A percentile compares a stretch with the other conserved stretches of the same genome.
Conservation (phyloP, 2,797 vertebrate genomes). For the Eulemur coronatus region DNA sequence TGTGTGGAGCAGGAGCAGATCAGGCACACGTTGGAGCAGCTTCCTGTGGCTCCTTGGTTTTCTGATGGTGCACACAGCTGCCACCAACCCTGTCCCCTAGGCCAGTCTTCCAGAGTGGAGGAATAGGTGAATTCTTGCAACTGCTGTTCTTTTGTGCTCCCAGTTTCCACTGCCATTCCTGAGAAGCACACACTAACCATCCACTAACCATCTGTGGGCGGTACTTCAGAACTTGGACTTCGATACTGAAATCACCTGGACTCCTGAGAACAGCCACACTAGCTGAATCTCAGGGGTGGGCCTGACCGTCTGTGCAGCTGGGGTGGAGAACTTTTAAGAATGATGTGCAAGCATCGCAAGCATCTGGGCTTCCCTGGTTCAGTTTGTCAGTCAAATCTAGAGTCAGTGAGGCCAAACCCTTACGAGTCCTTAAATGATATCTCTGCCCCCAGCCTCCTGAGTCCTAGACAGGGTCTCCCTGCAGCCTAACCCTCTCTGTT, state of each 20-base stretch:
- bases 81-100: neutral
- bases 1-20: neutral
- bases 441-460: neutral
- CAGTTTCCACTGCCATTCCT: neutral
- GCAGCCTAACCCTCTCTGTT: neutral
- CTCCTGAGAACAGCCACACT: neutral
- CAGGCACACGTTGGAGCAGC: too few species aligned
- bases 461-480: neutral
- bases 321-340: neutral
- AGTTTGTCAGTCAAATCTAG: neutral
- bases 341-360: neutral
- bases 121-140: neutral
- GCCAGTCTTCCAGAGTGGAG: neutral
- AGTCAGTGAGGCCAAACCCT: neutral
- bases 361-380: neutral
- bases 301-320: neutral
- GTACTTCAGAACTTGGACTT: neutral
- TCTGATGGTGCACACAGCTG: neutral
- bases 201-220: neutral
- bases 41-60: neutral
- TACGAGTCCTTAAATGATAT: neutral
- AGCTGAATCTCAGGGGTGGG: neutral
- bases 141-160: neutral
- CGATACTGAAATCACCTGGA: neutral
- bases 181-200: neutral